Evolutionary conservation across 1,140 invertebrate genomes (phyloP), one percentile per base, ranked within the genome.

Genomic region (Globodera rostochiensis): DNA sequence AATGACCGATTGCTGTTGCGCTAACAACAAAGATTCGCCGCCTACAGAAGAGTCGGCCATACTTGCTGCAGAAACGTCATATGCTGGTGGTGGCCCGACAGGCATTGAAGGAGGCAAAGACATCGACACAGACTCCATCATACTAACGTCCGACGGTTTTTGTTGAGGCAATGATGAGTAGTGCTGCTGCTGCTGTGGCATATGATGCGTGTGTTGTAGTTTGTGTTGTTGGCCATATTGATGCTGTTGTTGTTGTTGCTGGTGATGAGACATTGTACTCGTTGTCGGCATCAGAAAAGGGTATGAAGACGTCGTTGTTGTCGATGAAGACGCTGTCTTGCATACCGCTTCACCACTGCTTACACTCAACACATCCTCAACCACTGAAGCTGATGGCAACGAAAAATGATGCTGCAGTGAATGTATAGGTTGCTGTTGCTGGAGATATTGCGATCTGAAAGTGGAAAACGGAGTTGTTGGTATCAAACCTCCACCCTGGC

Each of bases 321-420:
- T n/a, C 4, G 50, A 73, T 66, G 74, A 13, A 11, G 74, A 6
- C 57, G n/a, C 47, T 77, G 74, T 13, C 36, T 66, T 66, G 53
- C 47, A 49, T n/a, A 6, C 47, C 74, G 19, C 15, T 11, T 53
- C 70, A 8, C 74, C 46, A 49, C 47, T 46, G 74, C 13, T 7
- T 67, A 66, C 25, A 75, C 15, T 66, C 45, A 57, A 19, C 57
- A 46, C 70, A 15, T 15, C 49, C 13, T 2, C 57, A 15, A 15
- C 53, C 19, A 13, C 74, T 15, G 13, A 36, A 36, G 36, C 11
- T 66, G 53, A 15, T 57, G 50, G 47, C 69, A 46, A 66, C 53
- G 74, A 15, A 19, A 47, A 57, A 19, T 77, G 71, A 6, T 77
- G 74, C n/a, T 77, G 74, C 71, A 19, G 74, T 19, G 74, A 77